phyloP scores from a whole-genome alignment of 2,888 invertebrate genomes.

The Atherix ibis region DNA sequence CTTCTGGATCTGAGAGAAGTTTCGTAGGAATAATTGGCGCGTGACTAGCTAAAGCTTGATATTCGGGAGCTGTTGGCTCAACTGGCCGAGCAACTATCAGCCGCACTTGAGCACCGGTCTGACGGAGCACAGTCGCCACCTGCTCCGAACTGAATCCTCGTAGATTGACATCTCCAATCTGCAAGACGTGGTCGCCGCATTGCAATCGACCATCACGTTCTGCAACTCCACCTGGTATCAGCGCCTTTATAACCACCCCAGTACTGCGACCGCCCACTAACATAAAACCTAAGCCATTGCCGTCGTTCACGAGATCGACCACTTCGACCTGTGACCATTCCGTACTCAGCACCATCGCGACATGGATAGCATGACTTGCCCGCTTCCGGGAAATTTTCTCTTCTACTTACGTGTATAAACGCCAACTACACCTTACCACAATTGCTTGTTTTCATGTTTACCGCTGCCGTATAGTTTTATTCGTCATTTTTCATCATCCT shows the following conservation, averaged over 20 bases:
- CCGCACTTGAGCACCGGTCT: slow-evolving; percentile 48
- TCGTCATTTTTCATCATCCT: too few species aligned
- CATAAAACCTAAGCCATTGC: slow-evolving; percentile 94
- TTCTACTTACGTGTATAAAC: too few species aligned
- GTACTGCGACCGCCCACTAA: slow-evolving; percentile 96
- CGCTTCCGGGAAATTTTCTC: too few species aligned
- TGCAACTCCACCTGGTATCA: slow-evolving; percentile 91
- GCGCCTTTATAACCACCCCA: slow-evolving; percentile 96
- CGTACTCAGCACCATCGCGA: slow-evolving; percentile 71
- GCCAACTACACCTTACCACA: too few species aligned
- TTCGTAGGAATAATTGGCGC: slow-evolving; percentile 87
- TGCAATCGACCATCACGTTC: slow-evolving; percentile 89
- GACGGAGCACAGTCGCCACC: slow-evolving; percentile 70
- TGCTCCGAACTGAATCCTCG: slow-evolving; percentile 95
- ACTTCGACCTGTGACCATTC: slow-evolving; percentile 99
- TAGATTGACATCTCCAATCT: slow-evolving; percentile 86
- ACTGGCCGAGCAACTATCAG: slow-evolving; percentile 87
- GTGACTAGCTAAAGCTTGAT: slow-evolving; percentile 51
- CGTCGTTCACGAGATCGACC: slow-evolving; percentile 94
- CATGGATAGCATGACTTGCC: slow-evolving; percentile 9
- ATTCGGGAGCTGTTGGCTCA: slow-evolving; percentile 69
- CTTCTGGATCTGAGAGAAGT: slow-evolving; percentile 79
- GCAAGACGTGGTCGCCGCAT: slow-evolving; percentile 95
- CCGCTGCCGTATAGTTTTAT: too few species aligned
- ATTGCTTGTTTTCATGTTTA: too few species aligned